Evolutionary conservation across 2,113 vertebrate species (phyloP), one percentile per base, ranked within the genome.

Genomic region (Oenanthe melanoleuca): DNA sequence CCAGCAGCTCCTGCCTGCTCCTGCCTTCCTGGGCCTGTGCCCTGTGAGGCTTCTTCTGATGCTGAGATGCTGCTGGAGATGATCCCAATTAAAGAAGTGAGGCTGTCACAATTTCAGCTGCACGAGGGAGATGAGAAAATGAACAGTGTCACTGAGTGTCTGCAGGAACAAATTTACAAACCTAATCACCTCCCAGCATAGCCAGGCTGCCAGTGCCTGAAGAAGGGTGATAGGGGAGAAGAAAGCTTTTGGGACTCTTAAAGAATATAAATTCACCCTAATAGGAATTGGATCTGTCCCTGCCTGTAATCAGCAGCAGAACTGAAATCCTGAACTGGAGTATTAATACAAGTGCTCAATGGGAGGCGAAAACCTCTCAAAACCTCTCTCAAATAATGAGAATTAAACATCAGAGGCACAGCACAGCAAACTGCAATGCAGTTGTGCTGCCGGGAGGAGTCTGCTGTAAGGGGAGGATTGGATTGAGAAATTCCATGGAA

Each of bases 91-190:
- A 83, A 47, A 77, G 74, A 63, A 80, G 50, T 0, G 8, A 86
- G 64, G 56, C 82, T 95, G 96, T 82, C 94, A 86, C 71, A 38
- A 20, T 44, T 79, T 70, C 89, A 86, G 81, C 67, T 38, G 67
- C 87, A 61, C 23, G 4, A 91, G 60, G 14, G 55, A 92, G 82
- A 86, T 56, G 92, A 94, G 79, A 83, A 93, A 92, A 88, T 78
- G 50, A 72, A 37, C 25, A 52, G 81, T 95, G 93, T 92, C 96
- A 90, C 75, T 2, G 2, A 71, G 83, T 17, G 79, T 80, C 84
- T 95, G 74, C 81, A 70, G 88, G 85, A 94, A 79, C 38, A 59
- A 75, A 95, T 95, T 95, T 95, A 95, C 89, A 97, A 94, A 89
- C 88, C 91, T 95, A 97, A 95, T 96, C 93, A 87, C 73, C 89